Evolutionary conservation across 2,888 invertebrate species (phyloP).

Genomic region (Incurvaria masculella): DNA sequence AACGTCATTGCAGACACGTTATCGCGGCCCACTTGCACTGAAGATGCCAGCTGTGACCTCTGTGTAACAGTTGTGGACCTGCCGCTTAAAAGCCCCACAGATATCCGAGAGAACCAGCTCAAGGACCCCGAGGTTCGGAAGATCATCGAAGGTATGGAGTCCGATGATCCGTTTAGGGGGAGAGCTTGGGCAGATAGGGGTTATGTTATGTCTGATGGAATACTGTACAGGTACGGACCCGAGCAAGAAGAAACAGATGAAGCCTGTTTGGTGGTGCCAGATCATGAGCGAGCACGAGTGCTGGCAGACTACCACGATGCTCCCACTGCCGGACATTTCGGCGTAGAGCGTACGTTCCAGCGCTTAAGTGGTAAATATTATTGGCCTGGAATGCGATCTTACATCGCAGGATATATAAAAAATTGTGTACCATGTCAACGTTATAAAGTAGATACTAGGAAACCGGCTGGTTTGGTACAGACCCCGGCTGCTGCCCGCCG

Average conservation of each 20-base stretch:
- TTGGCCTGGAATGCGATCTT: slow-evolving; percentile 21
- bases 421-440: slow-evolving; percentile 22
- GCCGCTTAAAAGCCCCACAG: no score
- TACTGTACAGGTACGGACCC: neutral
- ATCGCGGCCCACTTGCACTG: no score
- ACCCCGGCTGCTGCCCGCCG: slow-evolving; percentile 6
- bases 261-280: slow-evolving; percentile 14
- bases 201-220: no score
- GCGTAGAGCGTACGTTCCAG: slow-evolving; percentile 14
- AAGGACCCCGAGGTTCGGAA: no score
- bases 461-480: slow-evolving; percentile 22
- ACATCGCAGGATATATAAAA: slow-evolving; percentile 18
- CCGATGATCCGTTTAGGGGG: no score
- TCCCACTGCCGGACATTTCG: slow-evolving; percentile 20
- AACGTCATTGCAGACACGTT: no score
- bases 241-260: slow-evolving; percentile 10
- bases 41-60: no score
- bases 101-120: no score
- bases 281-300: slow-evolving; percentile 11
- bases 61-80: no score
- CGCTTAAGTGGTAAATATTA: slow-evolving; percentile 16
- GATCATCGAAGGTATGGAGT: no score
- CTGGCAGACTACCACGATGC: slow-evolving; percentile 17
- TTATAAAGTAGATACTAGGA: slow-evolving; percentile 23
- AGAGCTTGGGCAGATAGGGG: no score